A percentile compares a stretch with the other conserved stretches of the same genome.
These are phyloP conservation scores for Buphagus erythrorhynchus DNA, from an alignment of 2,797 vertebrate genomes.

Conservation along the genomic window DNA sequence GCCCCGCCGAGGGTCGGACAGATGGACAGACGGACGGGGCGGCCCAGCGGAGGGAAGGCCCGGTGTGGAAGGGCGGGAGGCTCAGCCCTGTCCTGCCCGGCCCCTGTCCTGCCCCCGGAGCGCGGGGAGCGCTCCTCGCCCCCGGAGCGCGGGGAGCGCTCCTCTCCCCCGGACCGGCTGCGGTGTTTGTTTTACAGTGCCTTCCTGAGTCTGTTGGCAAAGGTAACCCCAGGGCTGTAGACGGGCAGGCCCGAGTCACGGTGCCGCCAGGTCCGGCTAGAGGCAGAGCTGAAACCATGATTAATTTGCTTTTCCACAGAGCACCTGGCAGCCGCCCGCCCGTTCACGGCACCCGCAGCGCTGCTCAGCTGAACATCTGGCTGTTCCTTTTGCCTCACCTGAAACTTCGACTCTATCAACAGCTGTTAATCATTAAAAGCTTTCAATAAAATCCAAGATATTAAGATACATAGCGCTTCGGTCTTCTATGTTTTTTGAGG, in stretches of 20 bases:
- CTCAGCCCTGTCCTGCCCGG: not conserved
- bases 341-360: not conserved
- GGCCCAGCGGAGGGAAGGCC: fast-evolving
- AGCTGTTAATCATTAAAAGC: not conserved
- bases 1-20: too few relatives aligned
- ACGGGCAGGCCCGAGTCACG: not conserved
- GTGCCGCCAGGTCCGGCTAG: not conserved
- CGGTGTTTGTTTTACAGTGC: fast-evolving
- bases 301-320: not conserved
- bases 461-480: not conserved
- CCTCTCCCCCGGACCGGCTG: fast-evolving
- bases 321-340: not conserved
- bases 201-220: fast-evolving
- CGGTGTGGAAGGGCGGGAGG: not conserved
- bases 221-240: fast-evolving
- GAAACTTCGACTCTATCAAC: not conserved
- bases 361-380: not conserved
- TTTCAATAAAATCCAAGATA: not conserved
- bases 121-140: not conserved
- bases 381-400: not conserved
- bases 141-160: too few relatives aligned
- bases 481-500: not conserved
- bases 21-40: not conserved
- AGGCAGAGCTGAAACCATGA: not conserved
- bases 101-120: not conserved